Evolutionary conservation across 2,797 vertebrate species (phyloP), one percentile per base, ranked within the genome.

Genomic region (Steatocranus sp.): DNA sequence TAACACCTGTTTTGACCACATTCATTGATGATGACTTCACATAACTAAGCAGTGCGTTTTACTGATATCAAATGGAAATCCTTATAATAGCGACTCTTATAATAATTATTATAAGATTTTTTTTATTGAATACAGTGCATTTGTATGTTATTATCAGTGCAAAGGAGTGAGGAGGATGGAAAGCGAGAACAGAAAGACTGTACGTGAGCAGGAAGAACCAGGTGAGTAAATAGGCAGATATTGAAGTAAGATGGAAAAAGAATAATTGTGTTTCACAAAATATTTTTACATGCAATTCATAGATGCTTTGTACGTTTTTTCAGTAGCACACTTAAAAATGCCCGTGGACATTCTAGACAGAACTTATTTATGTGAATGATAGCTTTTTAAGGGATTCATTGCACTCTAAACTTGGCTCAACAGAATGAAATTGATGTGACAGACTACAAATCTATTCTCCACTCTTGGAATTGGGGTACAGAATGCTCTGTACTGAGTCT

Each of bases 281-380:
- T 61, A 61, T 61, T 61, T 61, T n/a, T 61, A 61, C 11, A 61
- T 36, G 18, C 18, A 61, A 61, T 61, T 61, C 32, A 61, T 12
- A 34, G 30, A 61, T 61, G 56, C 17, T n/a, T 61, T 34, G 30
- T 61, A 12, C 1, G 10, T 18, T 12, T 61, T 61, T 61, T 34
- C 18, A 61, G 18, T n/a, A n/a, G 30, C 30, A 61, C 0, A 1
- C 0, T 0, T 36, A 61, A 36, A 61, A 61, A 34, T 8, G 56
- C 6, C 30, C 6, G 2, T 61, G 56, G 56, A 36, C 56, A 20
- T 0, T 61, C 32, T 34, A 36, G 32, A 36, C 56, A 36, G 56
- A 61, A 8, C 56, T 12, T 61, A 36, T 61, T 61, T 34, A 36
- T 20, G 56, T 61, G 56, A 61, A 61, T 61, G 32, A 36, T 61